phyloP scores from a whole-genome alignment of 2,888 invertebrate species.

The Leptura quadrifasciata region DNA sequence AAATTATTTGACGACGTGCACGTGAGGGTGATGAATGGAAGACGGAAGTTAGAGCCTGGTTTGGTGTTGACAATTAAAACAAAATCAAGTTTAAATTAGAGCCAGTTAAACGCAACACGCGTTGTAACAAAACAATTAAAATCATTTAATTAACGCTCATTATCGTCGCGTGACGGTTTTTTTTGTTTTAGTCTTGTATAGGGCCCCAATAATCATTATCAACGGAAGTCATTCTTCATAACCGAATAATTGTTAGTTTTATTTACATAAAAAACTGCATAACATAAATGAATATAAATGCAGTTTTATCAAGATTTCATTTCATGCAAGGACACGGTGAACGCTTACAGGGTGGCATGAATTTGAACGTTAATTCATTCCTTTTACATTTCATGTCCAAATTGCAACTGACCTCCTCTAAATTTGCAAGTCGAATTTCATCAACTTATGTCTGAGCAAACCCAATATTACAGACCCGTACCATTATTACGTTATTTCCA shows the following conservation, averaged over 20 bases:
- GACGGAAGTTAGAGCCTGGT: slow-evolving; percentile 51
- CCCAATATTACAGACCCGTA: slow-evolving; percentile 46
- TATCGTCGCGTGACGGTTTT: slow-evolving; percentile 61
- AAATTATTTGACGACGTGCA: slow-evolving; percentile 29
- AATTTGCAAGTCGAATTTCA: slow-evolving; percentile 53
- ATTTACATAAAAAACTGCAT: slow-evolving; percentile 65
- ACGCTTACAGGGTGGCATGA: slow-evolving; percentile 62
- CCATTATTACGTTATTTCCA: slow-evolving; percentile 52
- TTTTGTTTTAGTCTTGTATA: slow-evolving; percentile 45
- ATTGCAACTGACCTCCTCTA: slow-evolving; percentile 54
- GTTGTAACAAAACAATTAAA: slow-evolving; percentile 62
- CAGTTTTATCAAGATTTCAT: slow-evolving; percentile 63
- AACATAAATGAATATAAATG: slow-evolving; percentile 62
- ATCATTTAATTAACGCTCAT: slow-evolving; percentile 61
- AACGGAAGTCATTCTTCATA: slow-evolving; percentile 66
- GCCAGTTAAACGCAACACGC: slow-evolving; percentile 55
- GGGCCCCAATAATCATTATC: slow-evolving; percentile 62
- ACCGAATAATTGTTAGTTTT: slow-evolving; percentile 65
- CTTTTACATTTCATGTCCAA: slow-evolving; percentile 54
- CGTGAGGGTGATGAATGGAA: slow-evolving; percentile 49
- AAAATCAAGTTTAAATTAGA: slow-evolving; percentile 63
- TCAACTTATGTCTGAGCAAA: slow-evolving; percentile 46
- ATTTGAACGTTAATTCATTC: slow-evolving; percentile 59
- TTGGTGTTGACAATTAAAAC: slow-evolving; percentile 61
- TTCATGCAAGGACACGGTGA: slow-evolving; percentile 64